Base-by-base conservation (phyloP, 2,113 vertebrate species). In the Malurus melanocephalus region DNA sequence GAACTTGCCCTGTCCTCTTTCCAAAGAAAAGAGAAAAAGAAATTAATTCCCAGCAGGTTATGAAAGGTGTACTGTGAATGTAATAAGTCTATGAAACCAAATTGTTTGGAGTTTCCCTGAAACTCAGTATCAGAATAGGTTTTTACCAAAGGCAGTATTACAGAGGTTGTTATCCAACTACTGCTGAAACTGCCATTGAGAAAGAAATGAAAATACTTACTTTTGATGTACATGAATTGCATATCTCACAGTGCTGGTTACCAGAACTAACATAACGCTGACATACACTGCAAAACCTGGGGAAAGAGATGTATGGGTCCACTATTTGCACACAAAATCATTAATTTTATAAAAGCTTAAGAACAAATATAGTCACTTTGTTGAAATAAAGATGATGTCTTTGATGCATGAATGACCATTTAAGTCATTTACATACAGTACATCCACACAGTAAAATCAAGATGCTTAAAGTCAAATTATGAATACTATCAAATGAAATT, bases 181-280 rank as follows among this genome's bases (percentile, higher is more conserved):
- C 7, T 45, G 20, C 28, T 88, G 32, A 79, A 86, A 67, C 6
- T 46, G 26, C 43, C 21, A 56, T 10, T 26, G 16, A 89, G 22
- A 61, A 73, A 82, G 11, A 74, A 78, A 15, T 11, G 55, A 76
- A 80, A 86, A 82, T 28, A 65, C 84, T 81, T 97, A 99, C 99
- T 98, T 99, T 99, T 33, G 99, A 99, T 2, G 99, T 98, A 83
- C 99, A 99, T 11, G 97, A 91, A 71, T 98, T 94, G 93, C 99
- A 99, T 48, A 96, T 95, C 7, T 97, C 91, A 84, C 99, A 99
- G 96, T 99, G 99, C 32, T 97, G 98, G 94, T 99, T 99, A 90
- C 97, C 97, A 55, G 95, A 94, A 48, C 97, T 98, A 55, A 99
- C 98, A 2, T 97, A 99, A 19, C 99, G 96, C 91, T 98, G 96